Conservation (phyloP, 2,888 invertebrate species). For the Parnassius smintheus region DNA sequence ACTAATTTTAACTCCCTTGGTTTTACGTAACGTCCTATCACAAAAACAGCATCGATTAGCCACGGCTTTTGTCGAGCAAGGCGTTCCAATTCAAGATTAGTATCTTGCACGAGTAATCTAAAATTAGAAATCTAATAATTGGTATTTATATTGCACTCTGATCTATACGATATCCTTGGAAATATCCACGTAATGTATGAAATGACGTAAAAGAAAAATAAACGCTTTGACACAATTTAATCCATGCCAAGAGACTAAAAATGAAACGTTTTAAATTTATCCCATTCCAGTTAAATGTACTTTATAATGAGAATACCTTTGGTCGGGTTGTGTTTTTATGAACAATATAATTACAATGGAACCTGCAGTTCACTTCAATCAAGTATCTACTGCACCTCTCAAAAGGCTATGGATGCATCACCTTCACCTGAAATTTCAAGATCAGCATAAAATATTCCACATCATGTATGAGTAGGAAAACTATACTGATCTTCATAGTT, state of each 20-base stretch:
- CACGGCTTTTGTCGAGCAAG: conserved; percentile 13
- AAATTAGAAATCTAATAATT: conserved; percentile 17
- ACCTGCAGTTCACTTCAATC: no score
- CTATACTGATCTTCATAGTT: no score
- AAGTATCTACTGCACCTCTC: no score
- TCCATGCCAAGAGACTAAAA: conserved; percentile 1
- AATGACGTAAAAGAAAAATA: conserved; percentile 11
- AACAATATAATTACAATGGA: no score
- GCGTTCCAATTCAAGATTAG: conserved; percentile 1
- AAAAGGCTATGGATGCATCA: no score
- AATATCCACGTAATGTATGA: conserved; percentile 5
- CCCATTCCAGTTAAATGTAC: background rate
- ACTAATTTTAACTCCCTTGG: no score
- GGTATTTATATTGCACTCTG: conserved; percentile 13
- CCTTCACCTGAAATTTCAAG: no score
- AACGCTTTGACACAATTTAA: conserved; percentile 17
- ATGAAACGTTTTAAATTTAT: background rate
- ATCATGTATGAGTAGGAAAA: no score
- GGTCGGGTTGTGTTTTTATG: no score
- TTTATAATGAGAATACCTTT: no score
- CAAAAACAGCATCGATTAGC: background rate
- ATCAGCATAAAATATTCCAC: no score
- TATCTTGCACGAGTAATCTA: conserved; percentile 15
- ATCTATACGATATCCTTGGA: conserved; percentile 13
- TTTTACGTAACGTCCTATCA: background rate